Conservation (phyloP, 2,797 vertebrate genomes). For the Mus caroli region DNA sequence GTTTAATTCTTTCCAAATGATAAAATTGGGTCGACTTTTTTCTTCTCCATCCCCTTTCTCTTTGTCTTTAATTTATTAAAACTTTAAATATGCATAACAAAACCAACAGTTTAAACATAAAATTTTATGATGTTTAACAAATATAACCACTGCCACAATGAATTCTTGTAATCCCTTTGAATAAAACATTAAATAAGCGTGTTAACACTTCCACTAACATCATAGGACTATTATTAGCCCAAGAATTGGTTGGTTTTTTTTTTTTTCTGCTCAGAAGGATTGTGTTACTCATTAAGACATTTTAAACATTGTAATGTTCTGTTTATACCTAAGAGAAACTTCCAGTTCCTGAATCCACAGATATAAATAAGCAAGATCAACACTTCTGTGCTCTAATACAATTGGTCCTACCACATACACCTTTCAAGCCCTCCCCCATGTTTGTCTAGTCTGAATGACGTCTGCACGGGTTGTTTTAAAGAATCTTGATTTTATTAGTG, state of each 20-base stretch:
- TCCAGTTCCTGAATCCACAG: conserved; percentile 46
- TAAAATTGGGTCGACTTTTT: conserved; percentile 15
- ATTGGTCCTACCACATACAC: conserved; percentile 25
- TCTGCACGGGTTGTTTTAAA: conserved; percentile 66
- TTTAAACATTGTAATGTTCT: conserved; percentile 55
- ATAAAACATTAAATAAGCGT: conserved; percentile 71
- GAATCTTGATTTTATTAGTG: conserved; percentile 68
- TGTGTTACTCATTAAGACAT: conserved; percentile 58
- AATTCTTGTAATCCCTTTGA: conserved; percentile 54
- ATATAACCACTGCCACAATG: background rate
- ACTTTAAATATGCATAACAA: background rate
- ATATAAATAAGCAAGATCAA: conserved; percentile 57
- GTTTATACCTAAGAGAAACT: conserved; percentile 64
- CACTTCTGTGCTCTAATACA: conserved; percentile 47
- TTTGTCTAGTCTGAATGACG: conserved; percentile 38
- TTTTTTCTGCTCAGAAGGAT: background rate
- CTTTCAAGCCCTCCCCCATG: conserved; percentile 29
- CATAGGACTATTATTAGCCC: conserved; percentile 37
- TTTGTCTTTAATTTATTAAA: conserved; percentile 22
- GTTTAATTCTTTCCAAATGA: conserved; percentile 80
- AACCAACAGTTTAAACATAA: conserved; percentile 53
- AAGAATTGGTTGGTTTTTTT: conserved; percentile 17
- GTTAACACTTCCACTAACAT: background rate
- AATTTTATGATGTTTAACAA: conserved; percentile 56
- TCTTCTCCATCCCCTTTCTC: background rate